Evolutionary conservation across 2,113 vertebrate genomes (phyloP).

Genomic region (Mugil cephalus): DNA sequence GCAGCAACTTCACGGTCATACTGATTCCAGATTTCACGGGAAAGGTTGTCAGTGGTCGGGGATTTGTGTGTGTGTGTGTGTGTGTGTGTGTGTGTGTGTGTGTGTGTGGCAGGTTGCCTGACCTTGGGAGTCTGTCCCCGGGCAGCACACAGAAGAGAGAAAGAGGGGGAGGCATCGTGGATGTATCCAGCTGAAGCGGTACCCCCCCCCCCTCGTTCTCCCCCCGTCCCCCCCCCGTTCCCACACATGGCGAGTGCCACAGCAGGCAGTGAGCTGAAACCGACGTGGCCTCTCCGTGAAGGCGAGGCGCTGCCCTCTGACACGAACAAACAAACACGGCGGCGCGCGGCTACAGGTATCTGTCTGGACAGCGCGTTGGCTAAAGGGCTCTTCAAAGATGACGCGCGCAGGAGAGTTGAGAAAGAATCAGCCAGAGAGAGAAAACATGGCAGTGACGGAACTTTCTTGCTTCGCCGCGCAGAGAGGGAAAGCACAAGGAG

Average conservation of each 20-base stretch:
- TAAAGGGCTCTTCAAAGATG: slow-evolving; percentile 22
- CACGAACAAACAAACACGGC: slow-evolving; percentile 63
- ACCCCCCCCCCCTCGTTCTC: slow-evolving; percentile 80
- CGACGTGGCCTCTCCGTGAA: slow-evolving; percentile 65
- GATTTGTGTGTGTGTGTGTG: slow-evolving; percentile 10
- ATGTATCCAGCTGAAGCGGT: slow-evolving; percentile 60
- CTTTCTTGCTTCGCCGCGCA: no score
- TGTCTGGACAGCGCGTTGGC: slow-evolving; percentile 38
- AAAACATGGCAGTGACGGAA: no score
- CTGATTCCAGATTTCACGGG: slow-evolving; percentile 86
- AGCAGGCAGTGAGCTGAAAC: slow-evolving; percentile 84
- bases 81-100: slow-evolving; percentile 21
- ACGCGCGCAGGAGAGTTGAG: slow-evolving; percentile 8
- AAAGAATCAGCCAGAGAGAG: background rate
- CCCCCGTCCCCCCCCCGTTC: no score
- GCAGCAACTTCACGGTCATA: slow-evolving; percentile 81
- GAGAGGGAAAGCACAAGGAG: no score
- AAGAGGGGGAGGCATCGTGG: slow-evolving; percentile 63
- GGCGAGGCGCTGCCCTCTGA: slow-evolving; percentile 69
- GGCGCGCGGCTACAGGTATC: slow-evolving; percentile 33
- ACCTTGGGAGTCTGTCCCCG: slow-evolving; percentile 86
- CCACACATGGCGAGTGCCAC: slow-evolving; percentile 85
- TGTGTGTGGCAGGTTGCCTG: slow-evolving; percentile 54
- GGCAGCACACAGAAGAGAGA: slow-evolving; percentile 72
- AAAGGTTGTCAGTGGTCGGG: slow-evolving; percentile 58